phyloP scores from a whole-genome alignment of 2,113 vertebrate species.

The Mandrillus leucophaeus region DNA sequence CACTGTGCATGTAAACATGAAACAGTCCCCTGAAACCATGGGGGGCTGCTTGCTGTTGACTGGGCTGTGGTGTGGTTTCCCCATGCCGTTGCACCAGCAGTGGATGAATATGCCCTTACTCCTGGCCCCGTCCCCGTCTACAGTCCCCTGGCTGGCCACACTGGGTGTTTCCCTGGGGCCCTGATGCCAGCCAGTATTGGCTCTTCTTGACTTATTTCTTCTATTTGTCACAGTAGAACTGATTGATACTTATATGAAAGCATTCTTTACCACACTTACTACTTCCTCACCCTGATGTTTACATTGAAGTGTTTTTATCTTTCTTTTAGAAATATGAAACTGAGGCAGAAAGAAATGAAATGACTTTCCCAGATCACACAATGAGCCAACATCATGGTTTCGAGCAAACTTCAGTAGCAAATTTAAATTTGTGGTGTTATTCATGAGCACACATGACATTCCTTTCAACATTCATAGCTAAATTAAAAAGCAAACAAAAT shows the following conservation, averaged over 20 bases:
- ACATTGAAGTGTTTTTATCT: background rate
- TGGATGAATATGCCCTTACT: background rate
- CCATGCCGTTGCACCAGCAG: background rate
- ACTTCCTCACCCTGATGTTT: background rate
- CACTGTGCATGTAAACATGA: background rate
- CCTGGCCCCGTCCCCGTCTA: background rate
- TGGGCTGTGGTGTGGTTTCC: background rate
- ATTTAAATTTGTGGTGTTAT: background rate
- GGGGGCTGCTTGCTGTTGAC: accelerated
- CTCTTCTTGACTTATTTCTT: background rate
- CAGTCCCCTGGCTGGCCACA: background rate
- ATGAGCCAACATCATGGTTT: background rate
- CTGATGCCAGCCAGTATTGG: background rate
- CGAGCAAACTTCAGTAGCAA: background rate
- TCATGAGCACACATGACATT: background rate
- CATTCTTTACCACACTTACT: background rate
- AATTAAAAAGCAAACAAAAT: background rate
- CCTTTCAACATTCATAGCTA: conserved; percentile 17
- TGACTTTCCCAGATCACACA: background rate
- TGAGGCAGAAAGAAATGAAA: conserved; percentile 23
- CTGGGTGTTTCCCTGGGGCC: background rate
- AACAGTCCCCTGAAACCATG: background rate
- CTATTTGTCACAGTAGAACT: background rate
- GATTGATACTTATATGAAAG: background rate
- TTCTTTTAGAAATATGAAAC: conserved; percentile 6